Percentiles rank a stretch among this genome's conserved stretches.
Conservation (phyloP, 2,888 invertebrate species). For the Leistus spinibarbis region DNA sequence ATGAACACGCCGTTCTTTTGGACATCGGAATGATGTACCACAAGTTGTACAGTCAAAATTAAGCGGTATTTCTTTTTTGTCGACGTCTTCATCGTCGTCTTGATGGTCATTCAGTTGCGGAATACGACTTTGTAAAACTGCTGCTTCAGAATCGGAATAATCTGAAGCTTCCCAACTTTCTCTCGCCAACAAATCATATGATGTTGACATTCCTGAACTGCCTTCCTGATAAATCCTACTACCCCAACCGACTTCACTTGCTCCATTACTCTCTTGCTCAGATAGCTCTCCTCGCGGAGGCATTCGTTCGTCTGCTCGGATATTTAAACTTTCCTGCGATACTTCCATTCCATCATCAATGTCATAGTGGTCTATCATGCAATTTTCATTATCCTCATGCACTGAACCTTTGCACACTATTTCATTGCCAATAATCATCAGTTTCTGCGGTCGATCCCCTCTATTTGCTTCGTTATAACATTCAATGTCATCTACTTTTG, state of each 20-base stretch:
- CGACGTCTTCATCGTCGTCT: slow-evolving; percentile 3
- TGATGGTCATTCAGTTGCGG: slow-evolving; percentile 46
- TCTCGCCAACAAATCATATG: slow-evolving; percentile 70
- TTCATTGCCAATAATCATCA: slow-evolving; percentile 47
- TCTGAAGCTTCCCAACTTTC: slow-evolving; percentile 73
- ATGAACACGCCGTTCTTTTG: slow-evolving; percentile 70
- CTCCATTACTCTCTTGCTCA: slow-evolving; percentile 83
- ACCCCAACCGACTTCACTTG: slow-evolving; percentile 78
- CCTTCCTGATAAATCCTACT: slow-evolving; percentile 71
- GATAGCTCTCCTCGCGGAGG: slow-evolving; percentile 86
- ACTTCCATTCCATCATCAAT: slow-evolving; percentile 14
- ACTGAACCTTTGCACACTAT: slow-evolving; percentile 56
- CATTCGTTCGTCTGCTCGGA: slow-evolving; percentile 86
- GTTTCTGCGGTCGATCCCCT: slow-evolving; percentile 47
- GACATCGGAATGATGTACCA: slow-evolving; percentile 63
- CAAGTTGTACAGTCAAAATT: slow-evolving; percentile 66
- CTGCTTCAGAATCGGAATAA: slow-evolving; percentile 64
- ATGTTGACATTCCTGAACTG: slow-evolving; percentile 58
- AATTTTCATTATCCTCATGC: slow-evolving; percentile 48
- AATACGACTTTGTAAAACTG: slow-evolving; percentile 55
- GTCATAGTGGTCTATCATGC: slow-evolving; percentile 7
- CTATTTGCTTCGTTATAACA: slow-evolving; percentile 43
- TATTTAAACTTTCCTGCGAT: slow-evolving; percentile 66
- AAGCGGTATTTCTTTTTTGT: slow-evolving; percentile 43
- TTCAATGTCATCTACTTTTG: slow-evolving; percentile 53